Evolutionary conservation across 2,888 invertebrate genomes (phyloP).

Genomic region (Muscina levida): DNA sequence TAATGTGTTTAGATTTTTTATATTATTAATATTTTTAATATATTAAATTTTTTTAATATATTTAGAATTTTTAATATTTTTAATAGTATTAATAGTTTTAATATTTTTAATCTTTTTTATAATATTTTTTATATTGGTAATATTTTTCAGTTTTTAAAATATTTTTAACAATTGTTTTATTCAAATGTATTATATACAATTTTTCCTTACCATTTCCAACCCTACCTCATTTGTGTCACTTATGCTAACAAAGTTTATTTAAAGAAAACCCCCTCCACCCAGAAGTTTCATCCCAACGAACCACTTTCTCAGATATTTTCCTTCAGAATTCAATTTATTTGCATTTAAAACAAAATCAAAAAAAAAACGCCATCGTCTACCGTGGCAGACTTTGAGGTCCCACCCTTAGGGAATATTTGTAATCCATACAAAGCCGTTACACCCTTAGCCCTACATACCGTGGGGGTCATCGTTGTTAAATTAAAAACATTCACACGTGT

Average conservation of each 20-base stretch:
- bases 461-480: constrained; percentile 26
- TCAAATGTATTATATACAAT: too few relatives aligned
- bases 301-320: not conserved
- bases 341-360: constrained; percentile 32
- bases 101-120: too few relatives aligned
- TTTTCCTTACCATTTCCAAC: not conserved
- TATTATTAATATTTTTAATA: too few relatives aligned
- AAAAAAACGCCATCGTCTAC: constrained; percentile 37
- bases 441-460: constrained; percentile 22
- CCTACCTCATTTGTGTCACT: not conserved
- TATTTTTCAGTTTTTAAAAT: too few relatives aligned
- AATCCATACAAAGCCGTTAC: constrained; percentile 41
- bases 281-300: constrained; percentile 12
- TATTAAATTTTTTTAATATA: too few relatives aligned
- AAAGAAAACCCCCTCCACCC: constrained; percentile 2
- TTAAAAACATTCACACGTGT: constrained; percentile 37
- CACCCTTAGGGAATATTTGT: constrained; percentile 46
- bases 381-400: constrained; percentile 56
- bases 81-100: too few relatives aligned
- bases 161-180: too few relatives aligned
- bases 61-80: too few relatives aligned
- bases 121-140: too few relatives aligned
- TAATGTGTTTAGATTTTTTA: too few relatives aligned
- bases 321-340: constrained; percentile 60
- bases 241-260: constrained; percentile 44